Percentiles rank a stretch among this genome's conserved stretches.
Conservation (phyloP, 2,113 vertebrate species). For the Origma solitaria region DNA sequence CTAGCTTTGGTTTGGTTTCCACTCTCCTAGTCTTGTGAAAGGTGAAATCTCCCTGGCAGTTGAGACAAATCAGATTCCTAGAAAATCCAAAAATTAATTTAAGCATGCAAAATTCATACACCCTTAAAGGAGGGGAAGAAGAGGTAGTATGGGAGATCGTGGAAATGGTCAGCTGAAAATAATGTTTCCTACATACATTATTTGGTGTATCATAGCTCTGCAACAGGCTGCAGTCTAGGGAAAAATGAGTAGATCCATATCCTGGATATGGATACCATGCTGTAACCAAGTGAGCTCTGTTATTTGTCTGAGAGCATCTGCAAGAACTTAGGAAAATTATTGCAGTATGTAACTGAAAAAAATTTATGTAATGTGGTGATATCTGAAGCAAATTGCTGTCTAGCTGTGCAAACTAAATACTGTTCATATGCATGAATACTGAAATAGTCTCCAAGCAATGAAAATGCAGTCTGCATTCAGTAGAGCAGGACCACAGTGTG, state of each 20-base stretch:
- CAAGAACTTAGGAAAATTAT: neutral
- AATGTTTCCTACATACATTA: neutral
- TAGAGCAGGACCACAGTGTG: neutral
- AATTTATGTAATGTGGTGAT: neutral
- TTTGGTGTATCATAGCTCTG: neutral
- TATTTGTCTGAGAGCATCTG: neutral
- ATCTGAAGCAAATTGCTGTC: neutral
- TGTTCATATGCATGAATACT: neutral
- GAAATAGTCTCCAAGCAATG: neutral
- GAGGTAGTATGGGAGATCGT: neutral
- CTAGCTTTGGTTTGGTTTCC: neutral
- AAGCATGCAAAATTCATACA: neutral
- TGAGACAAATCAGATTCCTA: neutral
- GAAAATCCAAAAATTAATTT: neutral
- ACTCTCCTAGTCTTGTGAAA: neutral
- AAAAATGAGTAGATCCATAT: neutral
- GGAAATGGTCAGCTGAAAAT: neutral
- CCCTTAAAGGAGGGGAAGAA: neutral
- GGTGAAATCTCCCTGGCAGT: neutral
- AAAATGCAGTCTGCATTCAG: neutral
- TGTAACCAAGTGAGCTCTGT: neutral
- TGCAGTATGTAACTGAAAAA: neutral
- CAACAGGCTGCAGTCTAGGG: neutral
- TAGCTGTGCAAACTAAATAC: neutral
- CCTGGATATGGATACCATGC: neutral